Percentiles rank a stretch among this genome's conserved stretches.
Evolutionary conservation across 2,113 vertebrate genomes (phyloP).

Genomic region (Tychaedon coryphoeus): DNA sequence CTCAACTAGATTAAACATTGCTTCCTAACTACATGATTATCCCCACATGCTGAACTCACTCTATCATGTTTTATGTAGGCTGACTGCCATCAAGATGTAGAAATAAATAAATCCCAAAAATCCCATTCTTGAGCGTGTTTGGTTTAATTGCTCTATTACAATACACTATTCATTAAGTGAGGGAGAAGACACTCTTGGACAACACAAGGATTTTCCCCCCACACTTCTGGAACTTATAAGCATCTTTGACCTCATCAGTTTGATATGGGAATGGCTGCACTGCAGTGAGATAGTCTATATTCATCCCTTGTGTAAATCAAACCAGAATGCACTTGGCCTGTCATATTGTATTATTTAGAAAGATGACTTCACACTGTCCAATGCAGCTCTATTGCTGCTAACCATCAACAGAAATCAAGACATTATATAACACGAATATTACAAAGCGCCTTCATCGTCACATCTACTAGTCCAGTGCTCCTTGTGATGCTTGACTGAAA

Average conservation of each 20-base stretch:
- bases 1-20: conserved; percentile 16
- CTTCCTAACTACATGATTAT: not conserved
- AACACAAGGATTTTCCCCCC: not conserved
- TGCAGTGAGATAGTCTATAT: not conserved
- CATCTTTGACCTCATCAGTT: not conserved
- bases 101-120: not conserved
- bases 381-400: not conserved
- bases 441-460: not conserved
- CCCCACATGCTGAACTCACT: not conserved
- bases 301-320: not conserved
- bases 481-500: not conserved
- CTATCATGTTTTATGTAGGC: not conserved
- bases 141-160: not conserved
- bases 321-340: not conserved
- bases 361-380: not conserved
- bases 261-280: not conserved
- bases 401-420: not conserved
- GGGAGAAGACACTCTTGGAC: not conserved
- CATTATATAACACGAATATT: not conserved
- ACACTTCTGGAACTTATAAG: not conserved
- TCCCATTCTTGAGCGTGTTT: not conserved
- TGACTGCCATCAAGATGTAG: not conserved
- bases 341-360: not conserved
- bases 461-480: not conserved
- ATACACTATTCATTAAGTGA: not conserved